Base-by-base conservation (phyloP, 2,888 invertebrate genomes). In the Pediacus dermestoides region DNA sequence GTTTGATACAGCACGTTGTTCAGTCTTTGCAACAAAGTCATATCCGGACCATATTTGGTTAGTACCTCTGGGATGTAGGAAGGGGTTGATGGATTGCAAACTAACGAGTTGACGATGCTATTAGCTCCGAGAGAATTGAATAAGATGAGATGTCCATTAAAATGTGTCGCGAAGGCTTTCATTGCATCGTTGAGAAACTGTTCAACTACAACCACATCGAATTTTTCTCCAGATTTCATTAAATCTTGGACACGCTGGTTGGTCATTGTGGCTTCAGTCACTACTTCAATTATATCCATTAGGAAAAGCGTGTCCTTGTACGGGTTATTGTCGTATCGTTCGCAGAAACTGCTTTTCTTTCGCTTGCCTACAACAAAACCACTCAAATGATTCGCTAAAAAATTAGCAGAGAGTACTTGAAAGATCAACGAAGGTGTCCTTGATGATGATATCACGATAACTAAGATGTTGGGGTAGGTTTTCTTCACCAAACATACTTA, bases 11-110 rank as follows among this genome's bases (percentile, higher is more conserved):
- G 66, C 0, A 73, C n/a, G 26, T 50, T 50, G 13, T 39, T 32
- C 21, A 45, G 2, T 30, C 50, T 10, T 34, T 50, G 45, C 10
- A 37, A 33, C 28, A 46, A 50, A 12, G 40, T 37, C 48, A 48
- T 48, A 25, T 26, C 36, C 16, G 38, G 25, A 21, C 49, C 39
- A 9, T 38, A 38, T 11, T 35, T 39, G 8, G 70, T 45, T 39
- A 72, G 68, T 9, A 67, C 66, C 31, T 74, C 71, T 0, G 76
- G 74, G 16, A 74, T 67, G 57, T 71, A 74, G 0, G 76, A 70
- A 53, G 70, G 70, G 0, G 73, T 68, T 1, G 63, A 63, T 1
- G 75, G 68, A 31, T 71, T 60, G 1, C 75, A 75, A 57, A 74
- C 68, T 44, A 70, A 64, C 38, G 70, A 68, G 36, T 73, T 72